These are phyloP conservation scores for Cheumatopsyche charites DNA, from an alignment of 1,140 invertebrate species.

Conservation along the genomic window DNA sequence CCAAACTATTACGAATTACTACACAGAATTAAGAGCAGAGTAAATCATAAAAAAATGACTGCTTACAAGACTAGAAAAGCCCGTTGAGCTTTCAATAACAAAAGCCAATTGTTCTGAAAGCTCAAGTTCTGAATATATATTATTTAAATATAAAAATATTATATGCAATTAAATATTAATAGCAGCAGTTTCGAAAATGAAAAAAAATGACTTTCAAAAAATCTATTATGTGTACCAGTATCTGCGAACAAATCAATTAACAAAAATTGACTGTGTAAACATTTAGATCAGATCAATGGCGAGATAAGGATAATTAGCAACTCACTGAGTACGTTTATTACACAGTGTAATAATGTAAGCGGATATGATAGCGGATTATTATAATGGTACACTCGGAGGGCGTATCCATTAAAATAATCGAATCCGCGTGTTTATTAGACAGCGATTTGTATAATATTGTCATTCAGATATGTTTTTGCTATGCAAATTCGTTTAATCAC, in stretches of 20 bases:
- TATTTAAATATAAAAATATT: too few relatives aligned
- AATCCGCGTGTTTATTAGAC: slow-evolving; percentile 25
- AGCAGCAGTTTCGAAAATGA: too few relatives aligned
- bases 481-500: background rate
- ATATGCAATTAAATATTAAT: too few relatives aligned
- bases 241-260: slow-evolving; percentile 20
- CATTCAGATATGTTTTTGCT: background rate
- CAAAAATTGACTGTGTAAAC: slow-evolving; percentile 18
- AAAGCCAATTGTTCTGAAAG: slow-evolving; percentile 2
- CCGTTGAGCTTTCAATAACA: background rate
- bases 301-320: slow-evolving; percentile 3
- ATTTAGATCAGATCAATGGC: background rate
- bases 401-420: slow-evolving; percentile 27
- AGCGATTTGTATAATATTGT: slow-evolving; percentile 11
- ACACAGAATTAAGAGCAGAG: too few relatives aligned
- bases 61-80: slow-evolving; percentile 9
- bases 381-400: slow-evolving; percentile 10
- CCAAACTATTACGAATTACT: background rate
- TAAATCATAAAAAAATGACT: background rate
- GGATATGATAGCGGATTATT: slow-evolving; percentile 18
- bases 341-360: slow-evolving; percentile 15
- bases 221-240: background rate
- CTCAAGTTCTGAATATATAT: too few relatives aligned
- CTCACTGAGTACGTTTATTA: background rate
- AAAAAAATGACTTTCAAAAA: background rate